A percentile compares a stretch with the other conserved stretches of the same genome.
phyloP scores from a whole-genome alignment of 30 jellyfish, hydroid and myxozoan species.

The Pseudorhiza aurosa region DNA sequence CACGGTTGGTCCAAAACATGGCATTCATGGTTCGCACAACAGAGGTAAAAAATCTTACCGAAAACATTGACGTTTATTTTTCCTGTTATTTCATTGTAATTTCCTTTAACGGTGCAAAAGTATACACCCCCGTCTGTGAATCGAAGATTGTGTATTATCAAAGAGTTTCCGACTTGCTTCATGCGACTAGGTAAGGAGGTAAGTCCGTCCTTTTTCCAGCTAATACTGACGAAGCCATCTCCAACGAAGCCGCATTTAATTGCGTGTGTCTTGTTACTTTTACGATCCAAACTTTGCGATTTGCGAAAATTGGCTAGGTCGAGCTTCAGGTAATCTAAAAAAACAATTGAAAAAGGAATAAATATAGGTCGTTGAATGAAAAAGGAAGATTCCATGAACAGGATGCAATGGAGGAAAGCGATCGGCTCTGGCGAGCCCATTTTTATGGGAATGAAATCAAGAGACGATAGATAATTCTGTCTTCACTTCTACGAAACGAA shows the following conservation, averaged over 20 bases:
- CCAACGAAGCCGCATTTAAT: conserved; percentile 69
- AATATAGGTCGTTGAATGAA: too few species aligned
- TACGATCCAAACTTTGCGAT: conserved; percentile 47
- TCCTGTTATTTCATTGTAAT: conserved; percentile 52
- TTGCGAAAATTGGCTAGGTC: not conserved
- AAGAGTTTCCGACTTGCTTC: conserved; percentile 52
- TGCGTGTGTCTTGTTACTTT: conserved; percentile 41
- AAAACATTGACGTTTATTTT: conserved; percentile 43
- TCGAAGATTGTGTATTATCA: conserved; percentile 54
- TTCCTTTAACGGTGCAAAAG: conserved; percentile 66
- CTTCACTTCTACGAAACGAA: too few species aligned
- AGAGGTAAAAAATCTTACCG: conserved; percentile 48
- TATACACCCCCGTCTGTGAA: conserved; percentile 76
- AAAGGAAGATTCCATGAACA: too few species aligned
- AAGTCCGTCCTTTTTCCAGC: conserved; percentile 77
- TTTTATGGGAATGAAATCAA: too few species aligned
- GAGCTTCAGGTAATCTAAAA: conserved; percentile 57
- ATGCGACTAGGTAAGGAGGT: conserved; percentile 69
- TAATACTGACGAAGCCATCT: conserved; percentile 52
- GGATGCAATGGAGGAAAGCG: too few species aligned
- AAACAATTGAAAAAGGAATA: too few species aligned
- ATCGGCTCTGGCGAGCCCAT: too few species aligned
- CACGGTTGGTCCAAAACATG: too few species aligned
- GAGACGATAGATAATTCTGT: too few species aligned
- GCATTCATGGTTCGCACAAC: not conserved